Evolutionary conservation across 2,797 vertebrate genomes (phyloP), one percentile per base, ranked within the genome.

Genomic region (Typhlichthys subterraneus): DNA sequence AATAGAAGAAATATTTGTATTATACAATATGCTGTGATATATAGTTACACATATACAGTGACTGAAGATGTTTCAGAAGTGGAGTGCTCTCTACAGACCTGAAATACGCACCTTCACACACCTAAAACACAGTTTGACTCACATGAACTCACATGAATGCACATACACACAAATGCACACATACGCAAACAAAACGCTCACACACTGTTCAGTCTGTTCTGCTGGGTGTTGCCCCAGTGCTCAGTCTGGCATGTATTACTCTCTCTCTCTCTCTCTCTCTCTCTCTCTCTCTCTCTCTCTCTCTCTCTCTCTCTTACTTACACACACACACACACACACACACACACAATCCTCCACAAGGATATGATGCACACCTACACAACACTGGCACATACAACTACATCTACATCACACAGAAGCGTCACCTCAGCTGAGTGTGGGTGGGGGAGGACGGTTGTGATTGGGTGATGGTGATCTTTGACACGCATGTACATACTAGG

Each of bases 151-250:
- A 70, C 65, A 67, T 61, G 45, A 9, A 67, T 54, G 23, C 63
- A 57, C 55, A 63, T 47, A 67, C 60, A 59, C 61, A 71, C 38
- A 62, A 33, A 53, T 29, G 51, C 33, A 15, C 17, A 72, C 58
- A 68, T 73, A 73, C 57, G 61, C 72, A 84, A 87, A 76, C 85
- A 83, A 76, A 61, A 64, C 70, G 59, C 70, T 77, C 45, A 56
- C 12, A 89, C 85, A 89, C 72, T 85, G 75, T 60, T 68, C 66
- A 10, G 80, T 84, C 80, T 90, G 88, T 89, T 86, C 82, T 80
- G 68, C 66, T 56, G 85, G 85, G 83, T 70, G 81, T 88, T 79
- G 76, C 75, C 82, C 62, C 38, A 59, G 69, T 77, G 75, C 80
- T 48, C 76, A 75, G 82, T 87, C 87, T 84, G 87, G 91, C 88